phyloP scores from a whole-genome alignment of 2,888 invertebrate genomes.

The Cerastoderma edule region DNA sequence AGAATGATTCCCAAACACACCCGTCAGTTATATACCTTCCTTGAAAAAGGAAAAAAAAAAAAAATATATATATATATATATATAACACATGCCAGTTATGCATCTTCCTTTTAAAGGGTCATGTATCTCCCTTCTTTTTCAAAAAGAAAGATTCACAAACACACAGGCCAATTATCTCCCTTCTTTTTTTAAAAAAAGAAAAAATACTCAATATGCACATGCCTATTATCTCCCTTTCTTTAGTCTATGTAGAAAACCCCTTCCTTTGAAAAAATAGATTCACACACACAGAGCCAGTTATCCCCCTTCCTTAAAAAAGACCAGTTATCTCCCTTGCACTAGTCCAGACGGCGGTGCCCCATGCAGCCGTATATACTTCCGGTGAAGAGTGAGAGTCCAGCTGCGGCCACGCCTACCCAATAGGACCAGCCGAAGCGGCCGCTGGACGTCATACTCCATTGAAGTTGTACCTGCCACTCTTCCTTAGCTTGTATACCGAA shows the following conservation, averaged over 20 bases:
- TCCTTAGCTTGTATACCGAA: constrained; percentile 71
- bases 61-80: no score
- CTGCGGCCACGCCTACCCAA: constrained; percentile 71
- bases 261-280: not conserved
- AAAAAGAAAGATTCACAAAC: no score
- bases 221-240: not conserved
- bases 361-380: constrained; percentile 72
- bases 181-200: no score
- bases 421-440: constrained; percentile 74
- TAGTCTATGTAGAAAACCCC: not conserved
- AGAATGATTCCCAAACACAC: no score
- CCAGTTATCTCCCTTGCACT: constrained; percentile 1
- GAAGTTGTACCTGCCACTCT: constrained; percentile 50
- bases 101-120: no score
- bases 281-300: not conserved
- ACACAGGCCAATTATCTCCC: no score
- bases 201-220: not conserved
- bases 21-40: no score
- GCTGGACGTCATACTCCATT: constrained; percentile 28
- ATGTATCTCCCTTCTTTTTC: no score
- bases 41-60: no score
- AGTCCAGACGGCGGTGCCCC: constrained; percentile 37
- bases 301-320: not conserved
- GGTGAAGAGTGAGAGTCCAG: constrained; percentile 70
- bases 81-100: no score